Evolutionary conservation across 2,888 invertebrate genomes (phyloP), one percentile per base, ranked within the genome.

Genomic region (Mesochorus sp.): DNA sequence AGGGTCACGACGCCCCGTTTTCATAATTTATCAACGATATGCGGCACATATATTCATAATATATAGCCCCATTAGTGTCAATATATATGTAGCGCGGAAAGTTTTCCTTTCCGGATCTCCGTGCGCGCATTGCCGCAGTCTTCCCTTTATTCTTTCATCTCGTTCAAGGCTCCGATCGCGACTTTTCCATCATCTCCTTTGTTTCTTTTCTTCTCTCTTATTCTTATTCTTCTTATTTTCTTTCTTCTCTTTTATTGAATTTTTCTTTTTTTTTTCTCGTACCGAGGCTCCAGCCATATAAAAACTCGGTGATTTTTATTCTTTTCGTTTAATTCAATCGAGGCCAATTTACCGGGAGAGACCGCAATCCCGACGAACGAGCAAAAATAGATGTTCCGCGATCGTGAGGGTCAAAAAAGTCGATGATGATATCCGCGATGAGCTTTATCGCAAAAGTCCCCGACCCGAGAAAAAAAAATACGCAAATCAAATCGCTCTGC

Each of bases 351-450:
- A 6, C 6, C 47, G 76, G 76, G 47, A 64, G 62, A 19, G 31
- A 62, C 49, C 39, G 42, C 17, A 26, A 24, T 47, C 57, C 26
- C 59, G 49, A 12, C 1, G 34, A 3, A 42, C 28, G 37, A 14
- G 39, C 80, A 86, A 83, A 87, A 87, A 86, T 85, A 84, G 81
- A 80, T 66, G 77, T 82, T 81, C 71, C 77, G 76, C 82, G 86
- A 84, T 85, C 83, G 76, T 77, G 83, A n/a, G n/a, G 87, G 88
- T 87, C 85, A 87, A 42, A 80, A 80, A 72, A 84, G 86, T 86
- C 85, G 85, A 68, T 80, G 85, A 88, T 88, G 87, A 85, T 66
- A 80, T 55, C 49, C 8, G 26, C 2, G 26, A 28, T 21, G 34
- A 74, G 81, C 82, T 88, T n/a, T 88, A 88, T 88, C 89, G 17